Evolutionary conservation across 2,797 vertebrate species (phyloP), one percentile per base, ranked within the genome.

Genomic region (Chelmon rostratus): DNA sequence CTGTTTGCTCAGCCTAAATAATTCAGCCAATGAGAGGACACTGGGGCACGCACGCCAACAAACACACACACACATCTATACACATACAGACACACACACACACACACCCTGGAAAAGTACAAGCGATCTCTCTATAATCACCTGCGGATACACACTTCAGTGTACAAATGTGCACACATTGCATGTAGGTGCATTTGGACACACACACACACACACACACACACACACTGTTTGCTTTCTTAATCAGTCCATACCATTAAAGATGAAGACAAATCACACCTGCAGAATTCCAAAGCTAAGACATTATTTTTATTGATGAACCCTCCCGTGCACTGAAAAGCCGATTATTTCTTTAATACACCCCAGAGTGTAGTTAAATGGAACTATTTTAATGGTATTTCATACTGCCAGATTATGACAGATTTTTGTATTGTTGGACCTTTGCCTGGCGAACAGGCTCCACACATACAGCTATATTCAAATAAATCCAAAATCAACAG

Each of bases 221-320:
- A 56, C 68, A 77, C 79, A 72, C 87, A 73, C 68, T 92, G 85
- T 93, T 93, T 93, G 91, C 90, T 92, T 93, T 91, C 81, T 85
- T 93, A 94, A 91, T 91, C 92, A 93, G 92, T 79, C 82, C 63
- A 1, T 65, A 71, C 86, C 89, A 88, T 89, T 90, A 92, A 91
- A 84, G 89, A 92, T 90, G 86, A 92, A 93, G 93, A 94, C 91
- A 92, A 93, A 93, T 94, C 87, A 85, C 90, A 92, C 89, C 93
- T 93, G 92, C 64, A 72, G 35, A 81, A 73, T 84, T 85, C 86
- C 84, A 77, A 78, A 85, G 82, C 78, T 16, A 2, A 87, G 74
- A 86, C 86, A 88, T 92, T 88, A 89, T 73, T 90, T 88, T 79
- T 88, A 89, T 93, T 92, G 94, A 93, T 92, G 91, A 93, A 87